phyloP scores from a whole-genome alignment of 1,140 invertebrate species.

The Calliopsis andreniformis region DNA sequence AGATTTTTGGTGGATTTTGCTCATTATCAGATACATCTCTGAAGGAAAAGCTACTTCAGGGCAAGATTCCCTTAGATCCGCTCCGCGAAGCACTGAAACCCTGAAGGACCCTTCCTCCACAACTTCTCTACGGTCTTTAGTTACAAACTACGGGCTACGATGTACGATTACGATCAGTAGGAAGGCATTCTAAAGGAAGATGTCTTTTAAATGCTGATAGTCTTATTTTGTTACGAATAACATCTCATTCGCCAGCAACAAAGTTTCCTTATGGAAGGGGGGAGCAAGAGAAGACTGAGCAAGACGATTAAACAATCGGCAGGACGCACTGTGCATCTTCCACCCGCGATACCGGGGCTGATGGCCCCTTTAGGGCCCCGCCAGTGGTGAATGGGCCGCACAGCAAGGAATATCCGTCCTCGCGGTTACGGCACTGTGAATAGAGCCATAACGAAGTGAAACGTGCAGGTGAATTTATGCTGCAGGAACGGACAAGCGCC shows the following conservation, averaged over 20 bases:
- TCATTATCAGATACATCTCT: neutral
- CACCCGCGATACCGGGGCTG: conserved; percentile 31
- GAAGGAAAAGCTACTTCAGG: too few relatives aligned
- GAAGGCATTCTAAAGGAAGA: too few relatives aligned
- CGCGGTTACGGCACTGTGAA: conserved; percentile 73
- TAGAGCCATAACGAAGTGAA: conserved; percentile 77
- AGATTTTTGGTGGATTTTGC: neutral
- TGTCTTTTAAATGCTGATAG: too few relatives aligned
- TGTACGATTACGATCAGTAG: too few relatives aligned
- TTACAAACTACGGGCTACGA: too few relatives aligned
- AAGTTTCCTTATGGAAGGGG: conserved; percentile 21
- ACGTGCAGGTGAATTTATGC: conserved; percentile 77
- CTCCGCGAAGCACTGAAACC: too few relatives aligned
- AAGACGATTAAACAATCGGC: conserved; percentile 56
- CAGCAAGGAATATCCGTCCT: conserved; percentile 69
- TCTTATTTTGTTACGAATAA: neutral
- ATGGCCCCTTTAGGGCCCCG: conserved; percentile 37
- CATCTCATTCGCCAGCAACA: neutral
- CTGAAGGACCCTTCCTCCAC: too few relatives aligned
- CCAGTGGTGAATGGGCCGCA: conserved; percentile 63
- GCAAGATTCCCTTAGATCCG: neutral
- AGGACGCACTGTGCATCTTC: conserved; percentile 36
- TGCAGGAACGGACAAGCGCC: conserved; percentile 66
- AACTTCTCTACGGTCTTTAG: too few relatives aligned
- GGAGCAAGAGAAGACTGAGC: too few relatives aligned